Evolutionary conservation across 2,113 vertebrate species (phyloP), one percentile per base, ranked within the genome.

Genomic region (Psammodynastes pulverulentus): DNA sequence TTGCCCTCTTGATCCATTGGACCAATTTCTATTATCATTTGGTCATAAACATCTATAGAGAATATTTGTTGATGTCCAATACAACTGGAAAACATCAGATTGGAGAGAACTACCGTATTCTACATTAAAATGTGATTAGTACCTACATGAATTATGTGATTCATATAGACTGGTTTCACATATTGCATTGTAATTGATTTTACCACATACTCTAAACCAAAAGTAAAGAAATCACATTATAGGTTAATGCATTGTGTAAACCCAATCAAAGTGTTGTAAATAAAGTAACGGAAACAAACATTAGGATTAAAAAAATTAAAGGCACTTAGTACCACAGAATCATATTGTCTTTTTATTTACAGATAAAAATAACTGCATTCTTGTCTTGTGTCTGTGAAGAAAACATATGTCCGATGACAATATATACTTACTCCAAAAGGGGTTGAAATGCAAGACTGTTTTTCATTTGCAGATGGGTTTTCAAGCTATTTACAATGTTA

Each of bases 391-490:
- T 9, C 56, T 1, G 0, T 0, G 6, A 1, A 91, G 86, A 13
- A 24, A 88, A 13, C 49, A 29, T 4, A 39, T 93, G 92, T 93
- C 87, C 12, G 87, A 93, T 90, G 24, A 45, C 34, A n/a, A 29
- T 12, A 67, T 3, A 54, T 93, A 96, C 99, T 98, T 97, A 99
- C 99, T 99, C 98, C 92, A 99, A 96, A 5, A 99, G 97, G 0
- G 99, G 98, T 0, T 99, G 98, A 93, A 97, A 98, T 89, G 99
- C 99, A 89, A 99, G 96, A 96, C 98, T 99, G 97, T 98, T 97
- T 95, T 97, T 97, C 0, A 98, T 96, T 43, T 98, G 96, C 67
- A 99, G 97, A 95, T 99, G 98, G 3, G 95, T 98, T 96, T 99
- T 99, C 96, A 99, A 96, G 96, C 98, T 98, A 94, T 98, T 97